Conservation (phyloP, 2,888 invertebrate species). For the Sinhomidia bicolor region DNA sequence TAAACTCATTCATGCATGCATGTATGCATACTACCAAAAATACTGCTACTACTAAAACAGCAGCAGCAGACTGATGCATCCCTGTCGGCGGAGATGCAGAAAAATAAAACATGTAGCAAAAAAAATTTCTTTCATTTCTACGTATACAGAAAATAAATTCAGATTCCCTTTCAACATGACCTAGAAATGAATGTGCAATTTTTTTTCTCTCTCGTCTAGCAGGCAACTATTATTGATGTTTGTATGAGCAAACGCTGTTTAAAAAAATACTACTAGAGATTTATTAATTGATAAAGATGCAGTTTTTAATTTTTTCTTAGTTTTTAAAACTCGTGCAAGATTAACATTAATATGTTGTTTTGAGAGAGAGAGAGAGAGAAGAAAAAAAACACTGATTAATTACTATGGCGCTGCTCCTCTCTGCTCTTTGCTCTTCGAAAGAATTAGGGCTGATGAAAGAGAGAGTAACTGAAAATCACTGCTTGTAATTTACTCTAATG, state of each 20-base stretch:
- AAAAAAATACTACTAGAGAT: not conserved
- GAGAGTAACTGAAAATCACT: slow-evolving; percentile 59
- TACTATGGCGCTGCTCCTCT: slow-evolving; percentile 14
- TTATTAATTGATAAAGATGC: slow-evolving; percentile 23
- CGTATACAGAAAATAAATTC: slow-evolving; percentile 34
- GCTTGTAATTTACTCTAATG: slow-evolving; percentile 40
- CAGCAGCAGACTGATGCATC: slow-evolving; percentile 8
- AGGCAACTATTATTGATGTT: too few relatives aligned
- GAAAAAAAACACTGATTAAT: slow-evolving; percentile 68
- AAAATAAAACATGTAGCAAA: slow-evolving; percentile 10
- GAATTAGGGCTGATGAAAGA: slow-evolving; percentile 71
- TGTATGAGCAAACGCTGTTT: not conserved
- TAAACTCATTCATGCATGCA: slow-evolving; percentile 47
- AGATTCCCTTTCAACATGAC: slow-evolving; percentile 73
- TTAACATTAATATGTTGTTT: slow-evolving; percentile 44
- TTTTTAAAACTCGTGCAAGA: not conserved
- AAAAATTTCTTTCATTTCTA: slow-evolving; percentile 45
- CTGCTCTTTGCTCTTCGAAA: slow-evolving; percentile 35
- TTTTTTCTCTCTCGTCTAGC: not conserved
- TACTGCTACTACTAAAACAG: too few relatives aligned
- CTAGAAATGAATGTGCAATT: slow-evolving; percentile 57
- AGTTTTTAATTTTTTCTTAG: slow-evolving; percentile 7
- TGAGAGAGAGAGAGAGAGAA: too few relatives aligned
- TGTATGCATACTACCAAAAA: not conserved
- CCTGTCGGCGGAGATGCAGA: not conserved